Evolutionary conservation across 53 echinoderm and acorn worm genomes (phyloP).

Genomic region (Echinometra lucunter): DNA sequence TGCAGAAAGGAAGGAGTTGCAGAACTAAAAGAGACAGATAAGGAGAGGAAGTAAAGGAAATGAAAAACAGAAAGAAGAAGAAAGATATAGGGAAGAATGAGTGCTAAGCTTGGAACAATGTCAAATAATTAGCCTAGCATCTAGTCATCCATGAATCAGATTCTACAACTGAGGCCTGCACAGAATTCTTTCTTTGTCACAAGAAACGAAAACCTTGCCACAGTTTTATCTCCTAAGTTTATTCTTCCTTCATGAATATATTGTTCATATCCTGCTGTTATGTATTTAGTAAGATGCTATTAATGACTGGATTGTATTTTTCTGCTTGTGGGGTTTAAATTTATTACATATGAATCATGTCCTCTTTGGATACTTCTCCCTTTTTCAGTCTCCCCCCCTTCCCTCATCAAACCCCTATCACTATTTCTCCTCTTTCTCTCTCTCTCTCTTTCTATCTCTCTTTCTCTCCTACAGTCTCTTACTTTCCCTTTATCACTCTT

Average conservation of each 20-base stretch:
- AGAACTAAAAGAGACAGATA: neutral
- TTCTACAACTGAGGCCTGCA: conserved; percentile 18
- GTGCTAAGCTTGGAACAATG: neutral
- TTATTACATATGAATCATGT: conserved; percentile 35
- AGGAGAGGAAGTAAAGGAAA: neutral
- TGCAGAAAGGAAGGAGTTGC: neutral
- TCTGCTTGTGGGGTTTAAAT: neutral
- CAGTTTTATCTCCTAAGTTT: neutral
- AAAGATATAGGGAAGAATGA: conserved; percentile 34
- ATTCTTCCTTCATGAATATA: neutral
- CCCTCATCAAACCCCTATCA: neutral
- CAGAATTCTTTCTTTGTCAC: conserved; percentile 10
- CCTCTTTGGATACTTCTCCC: neutral
- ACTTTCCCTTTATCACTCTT: too few relatives aligned
- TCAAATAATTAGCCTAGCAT: neutral
- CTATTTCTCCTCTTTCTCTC: neutral
- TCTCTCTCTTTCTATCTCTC: neutral
- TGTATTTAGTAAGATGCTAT: neutral
- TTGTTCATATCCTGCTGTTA: conserved; percentile 43
- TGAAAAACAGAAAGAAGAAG: conserved; percentile 22
- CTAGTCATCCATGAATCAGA: conserved; percentile 23
- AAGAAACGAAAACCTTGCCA: conserved; percentile 4
- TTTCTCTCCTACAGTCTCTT: neutral
- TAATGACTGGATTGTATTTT: neutral
- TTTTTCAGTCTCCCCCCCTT: neutral